Base-by-base conservation (phyloP, 1,140 invertebrate species). In the Lucilia cuprina region DNA sequence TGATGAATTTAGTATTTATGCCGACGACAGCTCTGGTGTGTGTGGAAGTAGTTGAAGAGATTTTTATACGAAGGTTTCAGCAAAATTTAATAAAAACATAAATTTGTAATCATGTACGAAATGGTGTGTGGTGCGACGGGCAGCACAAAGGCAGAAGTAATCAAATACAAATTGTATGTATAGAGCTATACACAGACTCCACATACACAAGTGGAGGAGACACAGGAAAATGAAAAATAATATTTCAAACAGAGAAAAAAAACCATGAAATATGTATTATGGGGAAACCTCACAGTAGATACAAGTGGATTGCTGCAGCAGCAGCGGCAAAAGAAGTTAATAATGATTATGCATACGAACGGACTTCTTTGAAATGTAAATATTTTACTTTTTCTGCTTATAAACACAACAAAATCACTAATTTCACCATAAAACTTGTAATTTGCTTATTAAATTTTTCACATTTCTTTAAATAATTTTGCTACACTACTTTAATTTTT, bases 191-290 rank as follows among this genome's bases (percentile, higher is more conserved):
- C 85, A 83, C 30, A 86, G 86, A 86, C 86, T 85, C 77, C 77
- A 80, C 17, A 80, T 49, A 80, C 41, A 80, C 41, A 49, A 80
- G 41, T 80, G 77, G 41, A 80, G 41, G n/a, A 49, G 77, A 80
- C 34, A 21, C 89, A 88, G 88, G 84, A 88, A 91, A 88, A 88
- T 83, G 75, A 34, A 50, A 21, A 74, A 70, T 60, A 83, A 60
- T 65, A 75, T 55, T 55, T 13, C 12, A 74, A 49, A 83, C 21
- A 49, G 14, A 82, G 5, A 83, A 83, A 83, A 70, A 55, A 70
- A 65, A 41, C 41, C 25, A 25, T 17, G 35, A 83, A 83, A 77
- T 21, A 21, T 50, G n/a, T 9, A 78, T 35, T 47, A 17, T 21
- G 47, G 77, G 77, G 77, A 70, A 70, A 70, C 65, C 65, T 70